A percentile compares a stretch with the other conserved stretches of the same genome.
phyloP scores from a whole-genome alignment of 2,888 invertebrate species.

The Troides aeacus region DNA sequence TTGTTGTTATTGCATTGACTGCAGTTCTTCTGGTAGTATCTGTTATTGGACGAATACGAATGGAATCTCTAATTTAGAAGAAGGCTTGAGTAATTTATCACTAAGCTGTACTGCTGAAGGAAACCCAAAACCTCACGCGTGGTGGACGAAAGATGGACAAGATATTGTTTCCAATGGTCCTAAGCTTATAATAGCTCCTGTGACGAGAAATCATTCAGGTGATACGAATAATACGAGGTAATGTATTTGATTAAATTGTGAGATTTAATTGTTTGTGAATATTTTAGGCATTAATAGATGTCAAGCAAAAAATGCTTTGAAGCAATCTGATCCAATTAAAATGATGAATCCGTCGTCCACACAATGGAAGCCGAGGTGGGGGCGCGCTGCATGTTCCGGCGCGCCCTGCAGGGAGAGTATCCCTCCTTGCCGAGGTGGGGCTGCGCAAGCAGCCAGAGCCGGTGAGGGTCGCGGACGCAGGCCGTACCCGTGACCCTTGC shows the following conservation, averaged over 20 bases:
- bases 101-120: constrained; percentile 84
- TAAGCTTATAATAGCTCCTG: constrained; percentile 76
- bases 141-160: constrained; percentile 83
- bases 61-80: constrained; percentile 80
- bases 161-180: constrained; percentile 67
- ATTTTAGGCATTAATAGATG: constrained; percentile 87
- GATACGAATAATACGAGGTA: no score
- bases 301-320: constrained; percentile 90
- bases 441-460: no score
- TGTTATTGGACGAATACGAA: constrained; percentile 74
- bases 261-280: no score
- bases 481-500: no score
- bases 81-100: constrained; percentile 82
- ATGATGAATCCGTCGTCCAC: no score
- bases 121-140: constrained; percentile 84
- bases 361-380: no score
- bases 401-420: no score
- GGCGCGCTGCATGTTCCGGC: no score
- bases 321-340: constrained; percentile 89
- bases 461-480: no score
- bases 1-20: constrained; percentile 30
- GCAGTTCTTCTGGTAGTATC: constrained; percentile 80
- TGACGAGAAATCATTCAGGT: constrained; percentile 75
- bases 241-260: no score
- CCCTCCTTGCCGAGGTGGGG: no score